These are phyloP conservation scores for Paratilapia polleni DNA, from an alignment of 2,113 vertebrate species.

Conservation along the genomic window DNA sequence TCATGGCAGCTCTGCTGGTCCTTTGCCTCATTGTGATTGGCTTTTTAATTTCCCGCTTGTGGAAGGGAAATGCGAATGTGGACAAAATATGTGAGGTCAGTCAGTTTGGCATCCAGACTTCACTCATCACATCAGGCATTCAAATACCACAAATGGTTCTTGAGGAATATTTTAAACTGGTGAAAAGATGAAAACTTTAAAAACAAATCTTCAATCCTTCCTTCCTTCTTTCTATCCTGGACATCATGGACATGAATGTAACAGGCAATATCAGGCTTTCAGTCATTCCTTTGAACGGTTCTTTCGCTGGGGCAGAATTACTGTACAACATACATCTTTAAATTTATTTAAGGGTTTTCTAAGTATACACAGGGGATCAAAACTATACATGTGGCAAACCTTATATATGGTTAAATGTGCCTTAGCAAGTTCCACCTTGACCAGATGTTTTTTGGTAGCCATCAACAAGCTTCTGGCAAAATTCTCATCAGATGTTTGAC, in stretches of 20 bases:
- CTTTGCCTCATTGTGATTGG: constrained; percentile 83
- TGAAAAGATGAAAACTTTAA: neutral
- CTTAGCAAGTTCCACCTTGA: accelerated
- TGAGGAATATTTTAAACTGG: neutral
- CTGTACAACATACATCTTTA: neutral
- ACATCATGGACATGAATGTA: neutral
- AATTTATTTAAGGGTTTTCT: neutral
- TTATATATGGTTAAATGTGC: neutral
- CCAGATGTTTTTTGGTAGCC: neutral
- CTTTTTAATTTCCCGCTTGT: constrained; percentile 78
- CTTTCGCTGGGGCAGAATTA: neutral
- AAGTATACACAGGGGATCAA: neutral
- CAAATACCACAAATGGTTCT: neutral
- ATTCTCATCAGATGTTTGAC: neutral
- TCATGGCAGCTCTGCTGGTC: constrained; percentile 82
- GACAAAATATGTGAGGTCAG: constrained; percentile 78
- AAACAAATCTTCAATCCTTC: neutral
- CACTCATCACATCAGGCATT: neutral
- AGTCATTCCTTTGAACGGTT: neutral
- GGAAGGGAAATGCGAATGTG: constrained; percentile 64
- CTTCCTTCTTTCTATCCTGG: neutral
- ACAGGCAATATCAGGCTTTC: neutral
- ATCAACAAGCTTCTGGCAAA: neutral
- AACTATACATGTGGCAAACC: neutral
- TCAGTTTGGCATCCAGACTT: neutral